These are phyloP conservation scores for Trichomalopsis sarcophagae DNA, from an alignment of 1,140 invertebrate genomes.

Conservation along the genomic window DNA sequence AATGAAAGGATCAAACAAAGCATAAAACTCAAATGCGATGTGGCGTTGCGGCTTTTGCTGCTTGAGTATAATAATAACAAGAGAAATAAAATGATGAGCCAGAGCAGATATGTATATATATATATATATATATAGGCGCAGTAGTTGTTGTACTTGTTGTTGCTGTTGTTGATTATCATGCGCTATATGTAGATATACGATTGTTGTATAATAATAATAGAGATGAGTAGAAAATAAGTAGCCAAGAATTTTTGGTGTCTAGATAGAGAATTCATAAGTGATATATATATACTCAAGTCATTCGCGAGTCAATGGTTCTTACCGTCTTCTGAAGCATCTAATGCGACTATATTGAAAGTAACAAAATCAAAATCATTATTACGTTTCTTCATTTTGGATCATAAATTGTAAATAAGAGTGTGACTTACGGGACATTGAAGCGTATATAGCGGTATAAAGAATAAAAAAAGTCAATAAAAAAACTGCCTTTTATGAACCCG, in stretches of 20 bases:
- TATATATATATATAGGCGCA: background rate
- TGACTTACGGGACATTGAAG: background rate
- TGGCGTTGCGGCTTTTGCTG: background rate
- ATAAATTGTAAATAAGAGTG: background rate
- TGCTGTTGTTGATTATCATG: background rate
- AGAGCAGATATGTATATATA: background rate
- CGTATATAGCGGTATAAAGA: background rate
- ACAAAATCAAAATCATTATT: conserved; percentile 5
- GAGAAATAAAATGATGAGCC: background rate
- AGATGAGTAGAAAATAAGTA: background rate
- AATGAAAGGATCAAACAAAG: conserved; percentile 9
- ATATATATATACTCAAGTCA: background rate
- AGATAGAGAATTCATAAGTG: background rate
- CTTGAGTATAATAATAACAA: background rate
- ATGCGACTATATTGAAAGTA: conserved; percentile 4
- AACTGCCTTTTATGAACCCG: no score
- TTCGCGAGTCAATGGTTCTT: background rate
- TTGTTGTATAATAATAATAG: background rate
- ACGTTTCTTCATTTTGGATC: background rate
- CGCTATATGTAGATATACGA: background rate
- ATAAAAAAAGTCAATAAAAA: no score
- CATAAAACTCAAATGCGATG: background rate
- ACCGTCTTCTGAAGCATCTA: background rate
- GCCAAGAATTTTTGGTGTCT: background rate
- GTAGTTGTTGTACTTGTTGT: background rate